Conservation (phyloP, 1,140 invertebrate genomes). For the Venustaconcha ellipsiformis region DNA sequence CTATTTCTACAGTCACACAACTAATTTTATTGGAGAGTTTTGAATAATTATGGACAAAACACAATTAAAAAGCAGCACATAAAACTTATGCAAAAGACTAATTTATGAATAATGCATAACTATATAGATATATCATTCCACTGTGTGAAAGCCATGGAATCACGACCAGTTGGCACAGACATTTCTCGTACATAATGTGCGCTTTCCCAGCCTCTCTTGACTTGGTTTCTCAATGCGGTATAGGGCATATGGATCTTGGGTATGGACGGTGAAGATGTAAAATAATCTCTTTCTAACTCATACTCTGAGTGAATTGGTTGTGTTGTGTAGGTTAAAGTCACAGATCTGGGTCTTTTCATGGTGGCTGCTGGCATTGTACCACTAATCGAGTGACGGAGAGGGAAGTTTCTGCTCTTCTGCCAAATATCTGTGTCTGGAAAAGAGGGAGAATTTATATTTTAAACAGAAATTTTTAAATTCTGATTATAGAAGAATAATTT, state of each 20-base stretch:
- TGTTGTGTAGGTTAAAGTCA: constrained; percentile 41
- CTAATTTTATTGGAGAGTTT: too few relatives aligned
- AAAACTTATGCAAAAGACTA: too few relatives aligned
- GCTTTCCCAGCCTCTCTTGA: constrained; percentile 56
- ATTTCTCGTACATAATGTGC: constrained; percentile 59
- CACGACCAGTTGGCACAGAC: constrained; percentile 55
- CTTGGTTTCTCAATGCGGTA: constrained; percentile 54
- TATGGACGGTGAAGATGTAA: constrained; percentile 51
- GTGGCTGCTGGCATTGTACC: constrained; percentile 58
- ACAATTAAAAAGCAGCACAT: too few relatives aligned
- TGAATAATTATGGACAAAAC: too few relatives aligned
- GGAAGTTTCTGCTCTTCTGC: constrained; percentile 35
- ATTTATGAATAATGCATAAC: not conserved
- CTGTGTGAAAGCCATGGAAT: constrained; percentile 54
- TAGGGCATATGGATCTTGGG: constrained; percentile 66
- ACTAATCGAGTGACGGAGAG: constrained; percentile 50
- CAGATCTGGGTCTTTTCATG: constrained; percentile 48
- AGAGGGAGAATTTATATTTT: constrained; percentile 5
- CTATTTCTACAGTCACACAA: too few relatives aligned
- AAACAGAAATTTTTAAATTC: not conserved
- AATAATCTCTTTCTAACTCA: constrained; percentile 52
- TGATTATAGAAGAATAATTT: too few relatives aligned
- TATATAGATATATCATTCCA: constrained; percentile 65
- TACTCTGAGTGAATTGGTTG: constrained; percentile 53
- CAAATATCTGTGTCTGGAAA: constrained; percentile 26